Evolutionary conservation across 2,888 invertebrate species (phyloP).

Genomic region (Synergus japonicus): DNA sequence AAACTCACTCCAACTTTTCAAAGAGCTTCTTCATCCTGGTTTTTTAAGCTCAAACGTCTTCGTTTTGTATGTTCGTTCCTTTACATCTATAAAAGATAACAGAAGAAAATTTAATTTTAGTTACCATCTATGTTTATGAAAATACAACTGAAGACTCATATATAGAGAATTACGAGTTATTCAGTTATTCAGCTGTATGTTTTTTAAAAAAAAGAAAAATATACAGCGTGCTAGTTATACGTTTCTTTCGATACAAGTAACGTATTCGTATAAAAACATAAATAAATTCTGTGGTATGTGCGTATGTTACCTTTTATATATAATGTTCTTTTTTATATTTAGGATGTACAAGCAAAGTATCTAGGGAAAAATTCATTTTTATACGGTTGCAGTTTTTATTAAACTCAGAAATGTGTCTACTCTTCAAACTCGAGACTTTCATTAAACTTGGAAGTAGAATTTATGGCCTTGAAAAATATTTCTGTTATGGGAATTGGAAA

Average conservation of each 20-base stretch:
- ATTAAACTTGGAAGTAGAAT: conserved; percentile 1
- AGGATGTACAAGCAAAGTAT: not conserved
- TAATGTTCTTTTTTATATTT: not conserved
- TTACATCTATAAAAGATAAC: not conserved
- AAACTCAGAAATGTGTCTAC: not conserved
- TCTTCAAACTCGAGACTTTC: not conserved
- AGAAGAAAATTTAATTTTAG: not conserved
- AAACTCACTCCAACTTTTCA: not conserved
- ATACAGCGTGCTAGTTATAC: not conserved
- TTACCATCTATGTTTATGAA: conserved; percentile 12
- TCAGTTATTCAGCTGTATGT: not conserved
- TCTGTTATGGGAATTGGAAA: not conserved
- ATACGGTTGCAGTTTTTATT: not conserved
- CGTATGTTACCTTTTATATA: not conserved
- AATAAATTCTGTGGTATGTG: not conserved
- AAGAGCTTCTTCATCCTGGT: not conserved
- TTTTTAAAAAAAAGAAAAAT: not conserved
- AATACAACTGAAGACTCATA: not conserved
- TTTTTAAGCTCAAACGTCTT: conserved; percentile 16
- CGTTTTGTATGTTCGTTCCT: not conserved
- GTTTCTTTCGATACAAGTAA: not conserved
- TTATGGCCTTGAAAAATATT: not conserved
- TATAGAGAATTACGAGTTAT: not conserved
- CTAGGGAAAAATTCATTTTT: not conserved
- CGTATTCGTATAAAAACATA: not conserved